Evolutionary conservation across 2,113 vertebrate genomes (phyloP).

Genomic region (Pedetes capensis): DNA sequence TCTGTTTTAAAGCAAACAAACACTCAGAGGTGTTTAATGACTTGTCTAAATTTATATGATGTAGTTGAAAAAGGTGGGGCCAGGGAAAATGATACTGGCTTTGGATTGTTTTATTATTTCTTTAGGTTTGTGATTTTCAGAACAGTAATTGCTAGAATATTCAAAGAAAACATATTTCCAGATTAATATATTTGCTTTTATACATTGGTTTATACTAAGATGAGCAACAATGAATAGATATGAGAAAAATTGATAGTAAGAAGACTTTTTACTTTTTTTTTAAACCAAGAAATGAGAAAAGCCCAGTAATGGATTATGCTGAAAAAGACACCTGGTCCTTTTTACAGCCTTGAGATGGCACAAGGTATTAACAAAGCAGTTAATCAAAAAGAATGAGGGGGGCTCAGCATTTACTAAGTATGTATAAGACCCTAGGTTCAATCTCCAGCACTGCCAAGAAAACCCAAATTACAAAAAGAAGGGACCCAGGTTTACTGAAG

Average conservation of each 20-base stretch:
- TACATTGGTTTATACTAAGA: background rate
- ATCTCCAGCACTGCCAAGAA: background rate
- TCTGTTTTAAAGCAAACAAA: constrained; percentile 2
- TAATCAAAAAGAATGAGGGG: background rate
- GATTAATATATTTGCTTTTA: background rate
- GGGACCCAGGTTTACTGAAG: background rate
- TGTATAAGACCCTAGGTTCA: background rate
- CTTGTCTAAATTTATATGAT: background rate
- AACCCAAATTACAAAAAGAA: background rate
- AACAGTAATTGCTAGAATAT: background rate
- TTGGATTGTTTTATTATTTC: background rate
- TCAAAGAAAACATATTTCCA: background rate
- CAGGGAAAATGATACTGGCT: background rate
- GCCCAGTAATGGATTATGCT: background rate
- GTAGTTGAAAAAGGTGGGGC: background rate
- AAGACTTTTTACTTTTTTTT: background rate
- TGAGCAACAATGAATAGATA: background rate
- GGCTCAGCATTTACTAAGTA: background rate
- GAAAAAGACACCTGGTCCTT: background rate
- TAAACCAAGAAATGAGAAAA: background rate
- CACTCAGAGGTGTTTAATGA: constrained; percentile 32
- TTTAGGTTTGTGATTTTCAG: constrained; percentile 42
- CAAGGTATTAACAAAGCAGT: background rate
- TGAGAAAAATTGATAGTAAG: background rate
- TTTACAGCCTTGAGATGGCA: constrained; percentile 18